Evolutionary conservation across 2,888 invertebrate genomes (phyloP), one percentile per base, ranked within the genome.

Genomic region (Drosophila pullipes): DNA sequence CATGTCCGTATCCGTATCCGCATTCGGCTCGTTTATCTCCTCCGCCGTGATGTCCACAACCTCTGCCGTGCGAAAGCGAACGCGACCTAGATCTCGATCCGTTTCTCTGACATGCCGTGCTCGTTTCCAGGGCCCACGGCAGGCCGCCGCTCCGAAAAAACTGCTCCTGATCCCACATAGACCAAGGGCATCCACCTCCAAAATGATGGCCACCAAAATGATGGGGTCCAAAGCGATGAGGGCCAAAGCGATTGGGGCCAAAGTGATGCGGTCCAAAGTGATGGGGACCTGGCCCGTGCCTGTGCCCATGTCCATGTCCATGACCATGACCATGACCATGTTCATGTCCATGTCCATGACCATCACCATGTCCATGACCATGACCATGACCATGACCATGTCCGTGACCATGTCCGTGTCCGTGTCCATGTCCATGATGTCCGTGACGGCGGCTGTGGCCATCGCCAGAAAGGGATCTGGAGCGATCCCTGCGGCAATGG

Each of bases 101-200:
- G 41, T 53, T 74, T 53, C 60, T 44, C 37, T 71, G 54, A 11
- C 47, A 31, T 52, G 58, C 76, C 83, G 69, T 57, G 69, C n/a
- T 68, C 53, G 67, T 55, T 44, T 71, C 74, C 72, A 35, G 60
- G 79, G 69, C 79, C 74, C 83, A 77, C 81, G 86, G 90, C 64
- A 75, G 85, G 79, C 90, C 83, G 74, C 44, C 55, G 58, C 41
- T 65, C 69, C 79, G 90, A 86, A 86, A 88, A 90, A 86, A 88
- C 86, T 76, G 77, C 31, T 53, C 54, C 28, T 58, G 69, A 16
- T 69, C 80, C 57, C 65, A 64, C 52, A 47, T 25, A 10, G 69
- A 52, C 57, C 69, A 69, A 6, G 62, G 53, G 30, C 28, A 55
- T 41, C 59, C 58, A 66, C 44, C 62, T 28, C 65, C 74, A n/a